A percentile compares a stretch with the other conserved stretches of the same genome.
Evolutionary conservation across 2,113 vertebrate species (phyloP).

Genomic region (Phoenicopterus ruber): DNA sequence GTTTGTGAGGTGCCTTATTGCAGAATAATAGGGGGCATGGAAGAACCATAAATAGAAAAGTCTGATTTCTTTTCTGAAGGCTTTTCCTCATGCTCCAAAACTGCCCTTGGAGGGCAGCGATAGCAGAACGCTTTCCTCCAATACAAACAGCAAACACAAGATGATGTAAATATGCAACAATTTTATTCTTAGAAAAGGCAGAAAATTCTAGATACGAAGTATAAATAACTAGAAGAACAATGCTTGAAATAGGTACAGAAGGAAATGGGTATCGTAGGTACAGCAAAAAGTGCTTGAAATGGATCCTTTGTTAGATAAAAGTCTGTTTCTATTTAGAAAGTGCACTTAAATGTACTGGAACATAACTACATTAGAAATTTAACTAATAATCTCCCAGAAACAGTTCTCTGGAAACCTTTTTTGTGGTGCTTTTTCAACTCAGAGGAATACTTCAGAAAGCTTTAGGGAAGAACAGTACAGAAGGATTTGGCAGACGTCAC

Average conservation of each 20-base stretch:
- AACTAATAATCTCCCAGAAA: neutral
- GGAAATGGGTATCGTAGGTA: neutral
- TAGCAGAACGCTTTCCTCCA: neutral
- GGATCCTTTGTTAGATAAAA: neutral
- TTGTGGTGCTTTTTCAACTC: accelerated
- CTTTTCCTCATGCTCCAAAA: neutral
- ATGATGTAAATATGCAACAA: neutral
- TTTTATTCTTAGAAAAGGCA: neutral
- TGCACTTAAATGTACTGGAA: neutral
- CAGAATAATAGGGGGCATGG: neutral
- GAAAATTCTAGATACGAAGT: neutral
- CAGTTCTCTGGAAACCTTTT: neutral
- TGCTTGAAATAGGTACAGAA: neutral
- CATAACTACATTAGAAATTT: neutral
- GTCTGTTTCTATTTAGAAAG: neutral
- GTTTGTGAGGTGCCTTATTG: neutral
- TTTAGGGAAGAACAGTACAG: neutral
- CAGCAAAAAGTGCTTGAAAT: neutral
- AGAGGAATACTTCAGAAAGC: neutral
- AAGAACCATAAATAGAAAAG: neutral
- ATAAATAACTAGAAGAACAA: neutral
- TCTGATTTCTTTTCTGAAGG: neutral
- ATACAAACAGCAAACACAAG: neutral
- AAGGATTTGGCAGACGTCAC: neutral
- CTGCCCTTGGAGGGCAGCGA: neutral